phyloP scores from a whole-genome alignment of 2,113 vertebrate genomes.

The Macrotis lagotis region DNA sequence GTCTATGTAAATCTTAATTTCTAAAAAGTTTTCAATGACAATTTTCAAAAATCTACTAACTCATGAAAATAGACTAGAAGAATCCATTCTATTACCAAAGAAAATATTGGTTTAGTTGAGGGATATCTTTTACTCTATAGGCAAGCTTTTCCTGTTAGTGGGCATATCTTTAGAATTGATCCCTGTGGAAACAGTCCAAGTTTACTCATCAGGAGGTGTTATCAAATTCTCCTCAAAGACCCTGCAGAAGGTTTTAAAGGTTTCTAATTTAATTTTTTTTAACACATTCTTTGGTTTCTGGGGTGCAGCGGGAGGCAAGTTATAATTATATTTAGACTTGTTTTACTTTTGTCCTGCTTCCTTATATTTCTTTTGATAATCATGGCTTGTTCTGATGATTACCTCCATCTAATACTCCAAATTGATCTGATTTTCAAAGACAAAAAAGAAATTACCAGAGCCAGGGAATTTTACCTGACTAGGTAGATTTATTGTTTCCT shows the following conservation, averaged over 20 bases:
- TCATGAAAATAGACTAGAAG: conserved; percentile 35
- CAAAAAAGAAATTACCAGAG: conserved; percentile 35
- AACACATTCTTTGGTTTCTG: background rate
- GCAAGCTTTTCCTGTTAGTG: background rate
- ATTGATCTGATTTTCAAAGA: background rate
- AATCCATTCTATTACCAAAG: background rate
- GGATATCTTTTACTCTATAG: conserved; percentile 11
- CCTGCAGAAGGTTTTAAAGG: background rate
- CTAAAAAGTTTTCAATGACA: background rate
- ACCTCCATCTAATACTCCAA: conserved; percentile 23
- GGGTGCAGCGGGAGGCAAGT: background rate
- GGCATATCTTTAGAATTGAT: background rate
- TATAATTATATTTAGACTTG: background rate
- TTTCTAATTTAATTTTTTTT: background rate
- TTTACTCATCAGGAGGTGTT: background rate
- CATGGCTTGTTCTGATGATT: background rate
- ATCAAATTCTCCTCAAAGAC: background rate
- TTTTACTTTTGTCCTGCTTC: conserved; percentile 4
- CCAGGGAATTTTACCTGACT: conserved; percentile 10
- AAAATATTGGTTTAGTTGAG: conserved; percentile 17
- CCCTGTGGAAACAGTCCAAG: background rate
- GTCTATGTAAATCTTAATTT: background rate
- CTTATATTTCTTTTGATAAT: background rate
- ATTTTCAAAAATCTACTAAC: conserved; percentile 27
- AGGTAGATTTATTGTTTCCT: conserved; percentile 27